These are phyloP conservation scores for Trachymyrmex septentrionalis DNA, from an alignment of 1,140 invertebrate genomes.

Conservation along the genomic window DNA sequence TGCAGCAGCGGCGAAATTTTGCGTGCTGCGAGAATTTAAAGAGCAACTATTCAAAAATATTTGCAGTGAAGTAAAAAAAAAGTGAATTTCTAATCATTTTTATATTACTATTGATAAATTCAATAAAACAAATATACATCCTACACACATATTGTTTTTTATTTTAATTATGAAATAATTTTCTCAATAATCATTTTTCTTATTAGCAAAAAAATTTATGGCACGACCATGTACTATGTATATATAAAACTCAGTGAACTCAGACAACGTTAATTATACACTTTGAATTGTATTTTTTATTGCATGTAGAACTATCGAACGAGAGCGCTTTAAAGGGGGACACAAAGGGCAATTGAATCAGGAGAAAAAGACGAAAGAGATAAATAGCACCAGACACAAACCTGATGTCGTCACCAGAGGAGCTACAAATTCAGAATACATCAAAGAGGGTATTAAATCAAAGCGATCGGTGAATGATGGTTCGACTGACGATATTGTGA, in stretches of 20 bases:
- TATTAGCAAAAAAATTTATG: no score
- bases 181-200: no score
- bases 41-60: no score
- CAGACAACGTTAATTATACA: not conserved
- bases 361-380: constrained; percentile 34
- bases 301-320: constrained; percentile 52
- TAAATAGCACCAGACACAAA: constrained; percentile 51
- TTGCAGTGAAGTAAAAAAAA: no score
- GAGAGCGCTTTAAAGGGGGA: constrained; percentile 61
- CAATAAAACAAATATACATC: no score
- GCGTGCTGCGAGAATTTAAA: no score
- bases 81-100: no score
- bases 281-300: not conserved
- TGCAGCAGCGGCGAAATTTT: no score
- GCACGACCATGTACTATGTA: no score
- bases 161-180: no score
- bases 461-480: constrained; percentile 38
- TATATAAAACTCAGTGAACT: not conserved
- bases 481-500: not conserved
- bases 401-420: not conserved
- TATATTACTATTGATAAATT: no score
- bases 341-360: not conserved
- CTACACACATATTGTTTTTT: no score
- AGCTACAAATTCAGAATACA: not conserved
- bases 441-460: not conserved